These are phyloP conservation scores for Catharus ustulatus DNA, from an alignment of 2,797 vertebrate species.

Conservation along the genomic window DNA sequence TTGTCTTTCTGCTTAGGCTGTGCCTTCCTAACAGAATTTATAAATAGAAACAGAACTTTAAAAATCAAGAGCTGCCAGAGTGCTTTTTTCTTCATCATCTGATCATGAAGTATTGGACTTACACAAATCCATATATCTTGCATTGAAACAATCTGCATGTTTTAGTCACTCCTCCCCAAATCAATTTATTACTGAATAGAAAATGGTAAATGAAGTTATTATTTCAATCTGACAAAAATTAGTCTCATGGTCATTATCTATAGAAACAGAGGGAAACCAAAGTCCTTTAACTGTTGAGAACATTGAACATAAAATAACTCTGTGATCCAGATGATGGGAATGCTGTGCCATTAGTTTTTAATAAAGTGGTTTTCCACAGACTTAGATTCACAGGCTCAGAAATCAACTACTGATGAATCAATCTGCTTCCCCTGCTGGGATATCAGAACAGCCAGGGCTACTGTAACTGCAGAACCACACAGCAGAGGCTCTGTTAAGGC, in stretches of 20 bases:
- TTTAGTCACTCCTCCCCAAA: conserved; percentile 25
- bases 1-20: conserved; percentile 48
- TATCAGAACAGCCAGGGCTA: neutral
- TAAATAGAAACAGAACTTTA: conserved; percentile 62
- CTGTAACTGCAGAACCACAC: conserved; percentile 28
- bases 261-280: neutral
- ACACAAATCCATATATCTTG: conserved; percentile 12
- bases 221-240: conserved; percentile 9
- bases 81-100: neutral
- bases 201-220: conserved; percentile 25
- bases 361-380: conserved; percentile 37
- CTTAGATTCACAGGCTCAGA: conserved; percentile 37
- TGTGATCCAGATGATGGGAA: neutral
- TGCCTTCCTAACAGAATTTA: conserved; percentile 38
- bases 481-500: neutral
- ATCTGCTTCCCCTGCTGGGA: neutral
- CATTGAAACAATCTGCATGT: conserved; percentile 21
- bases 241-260: neutral
- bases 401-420: conserved; percentile 41
- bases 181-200: conserved; percentile 39
- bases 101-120: conserved; percentile 9
- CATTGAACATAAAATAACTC: neutral
- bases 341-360: conserved; percentile 30
- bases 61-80: conserved; percentile 43
- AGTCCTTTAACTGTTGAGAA: conserved; percentile 5